Conservation (phyloP, 53 echinoderm and acorn worm species). For the Echinometra lucunter region DNA sequence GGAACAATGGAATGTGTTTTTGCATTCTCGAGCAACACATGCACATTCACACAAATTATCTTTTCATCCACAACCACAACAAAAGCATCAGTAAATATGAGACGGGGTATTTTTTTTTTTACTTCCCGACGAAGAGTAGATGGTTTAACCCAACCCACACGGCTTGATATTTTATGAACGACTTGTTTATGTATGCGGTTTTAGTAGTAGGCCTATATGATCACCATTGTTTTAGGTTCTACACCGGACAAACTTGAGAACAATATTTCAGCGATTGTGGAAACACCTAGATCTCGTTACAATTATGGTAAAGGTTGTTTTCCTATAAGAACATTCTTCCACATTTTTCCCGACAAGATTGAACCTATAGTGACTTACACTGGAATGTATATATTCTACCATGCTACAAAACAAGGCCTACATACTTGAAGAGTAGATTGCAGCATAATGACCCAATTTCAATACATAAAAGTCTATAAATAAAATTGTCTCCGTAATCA, state of each 20-base stretch:
- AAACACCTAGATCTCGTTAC: background rate
- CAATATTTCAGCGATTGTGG: background rate
- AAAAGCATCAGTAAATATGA: background rate
- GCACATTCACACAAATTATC: background rate
- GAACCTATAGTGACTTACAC: too few species aligned
- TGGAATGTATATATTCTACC: too few species aligned
- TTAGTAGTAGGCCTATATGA: background rate
- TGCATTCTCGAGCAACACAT: background rate
- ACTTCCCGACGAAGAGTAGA: background rate
- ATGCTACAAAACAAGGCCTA: background rate
- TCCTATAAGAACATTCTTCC: too few species aligned
- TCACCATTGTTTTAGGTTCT: background rate
- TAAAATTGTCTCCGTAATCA: background rate
- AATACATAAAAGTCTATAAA: background rate
- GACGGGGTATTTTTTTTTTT: background rate
- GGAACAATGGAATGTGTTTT: background rate
- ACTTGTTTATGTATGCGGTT: background rate
- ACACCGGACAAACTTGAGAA: background rate
- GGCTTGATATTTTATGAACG: background rate
- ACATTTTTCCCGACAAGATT: too few species aligned
- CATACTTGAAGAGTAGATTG: background rate
- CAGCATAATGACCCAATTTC: background rate
- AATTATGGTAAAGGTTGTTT: too few species aligned
- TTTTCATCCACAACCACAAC: constrained; percentile 16
- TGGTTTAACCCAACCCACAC: background rate